Evolutionary conservation across 92 coral and sea anemone genomes (phyloP).

Genomic region (Palythoa caribaeorum): DNA sequence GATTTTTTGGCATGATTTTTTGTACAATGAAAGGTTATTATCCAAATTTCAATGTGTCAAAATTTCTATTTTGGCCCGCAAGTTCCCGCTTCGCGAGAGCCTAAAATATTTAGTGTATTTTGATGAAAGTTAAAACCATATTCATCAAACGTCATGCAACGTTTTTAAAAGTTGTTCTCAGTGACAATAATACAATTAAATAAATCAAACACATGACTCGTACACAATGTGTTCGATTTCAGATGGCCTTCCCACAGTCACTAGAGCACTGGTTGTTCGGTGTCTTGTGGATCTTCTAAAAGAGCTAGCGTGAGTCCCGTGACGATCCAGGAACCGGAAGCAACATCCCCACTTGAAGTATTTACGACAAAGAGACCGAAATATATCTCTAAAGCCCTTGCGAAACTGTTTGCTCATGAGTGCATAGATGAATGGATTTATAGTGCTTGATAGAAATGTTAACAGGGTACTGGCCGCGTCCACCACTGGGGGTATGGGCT

Average conservation of each 20-base stretch:
- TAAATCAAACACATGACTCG: conserved; percentile 34
- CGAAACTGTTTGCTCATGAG: conserved; percentile 84
- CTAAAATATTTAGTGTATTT: too few relatives aligned
- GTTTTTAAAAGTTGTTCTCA: too few relatives aligned
- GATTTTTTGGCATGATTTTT: too few relatives aligned
- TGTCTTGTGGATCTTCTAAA: neutral
- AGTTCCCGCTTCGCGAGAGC: too few relatives aligned
- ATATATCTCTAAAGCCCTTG: conserved; percentile 81
- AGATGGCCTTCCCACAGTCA: conserved; percentile 27
- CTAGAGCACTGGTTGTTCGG: conserved; percentile 33
- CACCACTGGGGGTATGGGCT: conserved; percentile 66
- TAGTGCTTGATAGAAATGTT: conserved; percentile 80
- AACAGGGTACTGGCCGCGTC: conserved; percentile 75
- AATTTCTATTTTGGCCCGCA: too few relatives aligned
- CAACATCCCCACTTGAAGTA: conserved; percentile 19
- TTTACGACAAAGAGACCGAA: conserved; percentile 75
- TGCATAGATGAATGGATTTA: conserved; percentile 84
- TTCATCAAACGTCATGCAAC: too few relatives aligned
- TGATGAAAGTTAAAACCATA: too few relatives aligned
- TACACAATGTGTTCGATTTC: conserved; percentile 14
- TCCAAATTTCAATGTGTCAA: too few relatives aligned
- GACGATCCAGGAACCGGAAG: conserved; percentile 30
- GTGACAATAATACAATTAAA: too few relatives aligned
- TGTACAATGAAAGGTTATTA: too few relatives aligned
- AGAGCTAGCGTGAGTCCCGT: neutral